A percentile compares a stretch with the other conserved stretches of the same genome.
Conservation (phyloP, 2,888 invertebrate species). For the Parapristionchus giblindavisi region DNA sequence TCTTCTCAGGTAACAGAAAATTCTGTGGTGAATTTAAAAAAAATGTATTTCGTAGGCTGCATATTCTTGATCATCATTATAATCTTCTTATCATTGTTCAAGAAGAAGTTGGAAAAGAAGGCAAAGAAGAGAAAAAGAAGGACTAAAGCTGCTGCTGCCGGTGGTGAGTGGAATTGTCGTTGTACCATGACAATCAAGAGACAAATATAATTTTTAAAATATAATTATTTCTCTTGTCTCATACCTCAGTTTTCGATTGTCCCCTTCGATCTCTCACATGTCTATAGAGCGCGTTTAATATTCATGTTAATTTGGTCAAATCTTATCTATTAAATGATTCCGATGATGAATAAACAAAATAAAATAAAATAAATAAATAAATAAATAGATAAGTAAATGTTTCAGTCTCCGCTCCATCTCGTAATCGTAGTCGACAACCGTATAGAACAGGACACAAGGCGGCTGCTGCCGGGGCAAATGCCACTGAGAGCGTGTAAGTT, state of each 20-base stretch:
- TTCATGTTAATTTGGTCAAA: not conserved
- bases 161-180: not conserved
- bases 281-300: not conserved
- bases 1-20: constrained; percentile 65
- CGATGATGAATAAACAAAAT: not conserved
- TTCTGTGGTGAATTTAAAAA: too few relatives aligned
- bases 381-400: not conserved
- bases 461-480: not conserved
- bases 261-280: too few relatives aligned
- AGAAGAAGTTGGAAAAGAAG: constrained; percentile 63
- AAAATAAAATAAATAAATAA: not conserved
- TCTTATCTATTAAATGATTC: not conserved
- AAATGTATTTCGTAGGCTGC: too few relatives aligned
- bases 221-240: too few relatives aligned
- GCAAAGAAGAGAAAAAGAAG: constrained; percentile 50
- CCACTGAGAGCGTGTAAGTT: too few relatives aligned
- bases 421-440: constrained; percentile 46
- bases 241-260: not conserved
- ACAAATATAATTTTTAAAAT: too few relatives aligned
- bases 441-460: constrained; percentile 37
- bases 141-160: constrained; percentile 14
- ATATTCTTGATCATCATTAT: constrained; percentile 64
- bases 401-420: constrained; percentile 39
- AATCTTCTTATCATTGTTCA: constrained; percentile 66
- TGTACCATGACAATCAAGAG: too few relatives aligned